Conservation (phyloP, 2,888 invertebrate genomes). For the Invenusta paracnida region DNA sequence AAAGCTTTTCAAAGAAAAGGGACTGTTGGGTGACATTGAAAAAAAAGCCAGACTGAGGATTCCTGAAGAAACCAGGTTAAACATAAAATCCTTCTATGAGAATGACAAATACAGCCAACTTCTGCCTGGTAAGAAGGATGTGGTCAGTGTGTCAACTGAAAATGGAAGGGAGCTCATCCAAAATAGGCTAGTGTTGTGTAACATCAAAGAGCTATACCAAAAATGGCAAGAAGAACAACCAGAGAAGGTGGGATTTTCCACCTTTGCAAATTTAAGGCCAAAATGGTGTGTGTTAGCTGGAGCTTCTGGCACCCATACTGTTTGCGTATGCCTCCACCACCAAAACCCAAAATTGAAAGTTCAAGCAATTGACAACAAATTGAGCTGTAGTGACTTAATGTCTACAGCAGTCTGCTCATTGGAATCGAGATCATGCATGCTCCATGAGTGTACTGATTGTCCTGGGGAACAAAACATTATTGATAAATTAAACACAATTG, state of each 20-base stretch:
- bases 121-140: background rate
- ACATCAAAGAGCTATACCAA: background rate
- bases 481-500: too few relatives aligned
- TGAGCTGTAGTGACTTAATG: too few relatives aligned
- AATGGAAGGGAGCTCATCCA: background rate
- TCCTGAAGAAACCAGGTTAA: too few relatives aligned
- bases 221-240: background rate
- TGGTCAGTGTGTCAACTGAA: background rate
- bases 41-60: too few relatives aligned
- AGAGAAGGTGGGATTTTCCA: slow-evolving; percentile 21
- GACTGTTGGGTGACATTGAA: too few relatives aligned
- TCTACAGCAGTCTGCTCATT: too few relatives aligned
- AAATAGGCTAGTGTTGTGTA: background rate
- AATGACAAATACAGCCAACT: background rate
- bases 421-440: too few relatives aligned
- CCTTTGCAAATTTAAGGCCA: background rate
- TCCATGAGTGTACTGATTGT: too few relatives aligned
- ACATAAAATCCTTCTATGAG: too few relatives aligned
- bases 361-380: background rate
- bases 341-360: background rate
- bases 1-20: too few relatives aligned
- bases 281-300: slow-evolving; percentile 10
- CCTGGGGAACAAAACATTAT: too few relatives aligned
- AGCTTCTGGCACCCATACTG: background rate
- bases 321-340: slow-evolving; percentile 15